phyloP scores from a whole-genome alignment of 2,888 invertebrate species.

The Cephonodes hylas region DNA sequence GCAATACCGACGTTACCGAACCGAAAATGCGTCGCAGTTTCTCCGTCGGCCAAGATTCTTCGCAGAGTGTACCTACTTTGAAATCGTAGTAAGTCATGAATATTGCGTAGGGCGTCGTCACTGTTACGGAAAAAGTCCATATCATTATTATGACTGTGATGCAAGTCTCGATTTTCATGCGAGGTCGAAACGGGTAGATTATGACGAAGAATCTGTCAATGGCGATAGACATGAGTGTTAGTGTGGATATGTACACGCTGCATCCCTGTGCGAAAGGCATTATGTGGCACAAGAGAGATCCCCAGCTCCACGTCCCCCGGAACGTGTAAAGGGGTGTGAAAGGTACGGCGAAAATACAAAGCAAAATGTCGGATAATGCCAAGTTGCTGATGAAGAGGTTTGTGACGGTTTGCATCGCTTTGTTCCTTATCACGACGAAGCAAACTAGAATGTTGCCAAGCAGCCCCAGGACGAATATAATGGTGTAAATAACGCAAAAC shows the following conservation, averaged over 20 bases:
- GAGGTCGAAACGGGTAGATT: conserved; percentile 95
- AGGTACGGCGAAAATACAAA: conserved; percentile 96
- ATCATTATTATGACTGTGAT: conserved; percentile 92
- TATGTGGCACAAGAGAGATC: conserved; percentile 93
- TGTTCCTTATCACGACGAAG: conserved; percentile 95
- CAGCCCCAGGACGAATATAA: conserved; percentile 93
- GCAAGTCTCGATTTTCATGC: conserved; percentile 94
- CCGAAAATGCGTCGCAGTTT: conserved; percentile 90
- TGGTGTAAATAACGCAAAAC: conserved; percentile 89
- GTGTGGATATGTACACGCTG: conserved; percentile 97
- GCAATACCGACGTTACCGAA: conserved; percentile 91
- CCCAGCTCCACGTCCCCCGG: conserved; percentile 95
- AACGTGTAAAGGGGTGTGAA: conserved; percentile 98
- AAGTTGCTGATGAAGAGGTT: conserved; percentile 98
- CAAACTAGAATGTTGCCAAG: conserved; percentile 95
- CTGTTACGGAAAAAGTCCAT: conserved; percentile 93
- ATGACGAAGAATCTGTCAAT: conserved; percentile 98
- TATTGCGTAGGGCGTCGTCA: conserved; percentile 95
- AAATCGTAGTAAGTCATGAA: conserved; percentile 85
- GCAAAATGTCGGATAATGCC: conserved; percentile 95
- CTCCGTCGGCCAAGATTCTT: conserved; percentile 95
- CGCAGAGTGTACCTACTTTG: conserved; percentile 84
- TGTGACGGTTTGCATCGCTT: conserved; percentile 98
- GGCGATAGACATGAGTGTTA: conserved; percentile 98
- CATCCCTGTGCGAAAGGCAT: conserved; percentile 97